Evolutionary conservation across 2,113 vertebrate species (phyloP), one percentile per base, ranked within the genome.

Genomic region (Laterallus jamaicensis): DNA sequence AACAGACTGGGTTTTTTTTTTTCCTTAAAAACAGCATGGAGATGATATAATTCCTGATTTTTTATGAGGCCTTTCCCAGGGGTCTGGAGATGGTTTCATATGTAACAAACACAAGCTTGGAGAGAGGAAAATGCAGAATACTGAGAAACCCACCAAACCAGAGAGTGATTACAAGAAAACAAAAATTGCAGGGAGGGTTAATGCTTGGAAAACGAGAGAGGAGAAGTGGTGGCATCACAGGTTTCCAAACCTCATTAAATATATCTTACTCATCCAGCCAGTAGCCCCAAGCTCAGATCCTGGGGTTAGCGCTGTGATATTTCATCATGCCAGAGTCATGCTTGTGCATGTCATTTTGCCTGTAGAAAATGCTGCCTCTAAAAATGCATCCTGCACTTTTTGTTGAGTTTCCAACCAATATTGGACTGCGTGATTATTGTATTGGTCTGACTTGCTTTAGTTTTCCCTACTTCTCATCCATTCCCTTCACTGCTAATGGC

Each of bases 41-140:
- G 73, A 96, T 96, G 76, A 97, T 96, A 97, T 88, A 96, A 94
- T 95, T 93, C 80, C 85, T 94, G 91, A 79, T 96, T 96, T 96
- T 97, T 96, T 94, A 96, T 88, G 85, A 96, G 91, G 64, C 89
- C 86, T 92, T 94, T 92, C 95, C 86, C 95, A 94, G 77, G 82
- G 63, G 77, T 68, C 86, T 90, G 55, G 82, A 71, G 92, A 66
- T 71, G 76, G 89, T 96, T 97, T 97, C 12, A 0, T 63, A 39
- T 74, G 77, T 29, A 95, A 67, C 19, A 77, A 96, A 88, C 91
- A 94, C 0, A 2, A 93, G 67, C 60, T 78, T 0, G 0, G 82
- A 71, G 76, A 78, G 44, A 64, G 59, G 42, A 95, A 92, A 96
- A 90, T 91, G 82, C 82, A 82, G 87, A 82, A 79, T 85, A 35